These are phyloP conservation scores for Nephrotoma guestfalica DNA, from an alignment of 2,888 invertebrate species.

Conservation along the genomic window DNA sequence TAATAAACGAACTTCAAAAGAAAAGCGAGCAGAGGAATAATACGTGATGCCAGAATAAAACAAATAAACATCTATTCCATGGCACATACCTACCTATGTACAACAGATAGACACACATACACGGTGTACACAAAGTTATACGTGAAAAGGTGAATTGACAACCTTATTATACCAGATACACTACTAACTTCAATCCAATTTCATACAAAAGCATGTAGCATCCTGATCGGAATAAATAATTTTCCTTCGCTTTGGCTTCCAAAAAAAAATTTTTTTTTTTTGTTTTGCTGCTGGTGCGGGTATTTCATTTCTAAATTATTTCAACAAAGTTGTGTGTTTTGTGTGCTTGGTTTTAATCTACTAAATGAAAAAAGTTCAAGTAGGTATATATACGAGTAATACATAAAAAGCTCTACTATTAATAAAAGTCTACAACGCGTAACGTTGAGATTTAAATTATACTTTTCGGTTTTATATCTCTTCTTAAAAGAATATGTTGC, in stretches of 20 bases:
- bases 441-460: neutral
- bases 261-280: neutral
- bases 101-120: neutral
- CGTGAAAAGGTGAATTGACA: conserved; percentile 5
- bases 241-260: neutral
- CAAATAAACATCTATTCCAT: neutral
- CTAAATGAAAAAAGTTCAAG: neutral
- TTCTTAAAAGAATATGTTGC: neutral
- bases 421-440: neutral
- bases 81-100: neutral
- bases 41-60: neutral
- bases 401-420: neutral
- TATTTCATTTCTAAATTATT: neutral
- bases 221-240: conserved; percentile 3
- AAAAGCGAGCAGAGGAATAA: neutral
- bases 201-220: neutral
- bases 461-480: neutral
- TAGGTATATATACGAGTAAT: neutral
- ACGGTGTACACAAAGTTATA: neutral
- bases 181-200: conserved; percentile 4
- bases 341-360: neutral
- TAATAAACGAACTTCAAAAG: neutral
- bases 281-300: neutral
- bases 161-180: neutral
- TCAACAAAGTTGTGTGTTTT: neutral